A percentile compares a stretch with the other conserved stretches of the same genome.
Conservation (phyloP, 2,888 invertebrate species). For the Drosophila sordidula region DNA sequence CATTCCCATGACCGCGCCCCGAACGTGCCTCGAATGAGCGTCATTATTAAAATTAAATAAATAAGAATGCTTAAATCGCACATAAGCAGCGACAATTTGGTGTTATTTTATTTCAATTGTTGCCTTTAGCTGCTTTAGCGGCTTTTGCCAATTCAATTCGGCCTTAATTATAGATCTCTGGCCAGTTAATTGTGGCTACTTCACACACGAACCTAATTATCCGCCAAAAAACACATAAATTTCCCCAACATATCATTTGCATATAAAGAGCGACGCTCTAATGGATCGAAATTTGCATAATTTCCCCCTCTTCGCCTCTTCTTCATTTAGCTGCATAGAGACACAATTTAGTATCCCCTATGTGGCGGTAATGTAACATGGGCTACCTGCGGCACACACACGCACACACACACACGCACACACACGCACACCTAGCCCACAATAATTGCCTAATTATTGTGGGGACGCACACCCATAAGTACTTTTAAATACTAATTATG, state of each 20-base stretch:
- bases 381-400: conserved; percentile 2
- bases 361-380: conserved; percentile 11
- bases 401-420: neutral
- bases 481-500: conserved; percentile 24
- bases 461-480: conserved; percentile 14
- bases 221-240: conserved; percentile 43
- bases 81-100: neutral
- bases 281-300: conserved; percentile 57
- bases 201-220: conserved; percentile 52
- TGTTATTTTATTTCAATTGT: conserved; percentile 38
- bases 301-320: conserved; percentile 5
- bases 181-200: conserved; percentile 53
- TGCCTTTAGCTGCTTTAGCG: conserved; percentile 17
- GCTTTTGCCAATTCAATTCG: conserved; percentile 37
- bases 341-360: conserved; percentile 23
- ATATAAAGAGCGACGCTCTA: conserved; percentile 50
- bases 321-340: conserved; percentile 19
- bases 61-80: neutral
- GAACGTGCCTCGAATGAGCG: conserved; percentile 45
- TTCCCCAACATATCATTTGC: conserved; percentile 57
- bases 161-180: conserved; percentile 64
- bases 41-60: conserved; percentile 41
- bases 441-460: conserved; percentile 43
- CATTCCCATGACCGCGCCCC: conserved; percentile 24
- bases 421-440: conserved; percentile 6